These are phyloP conservation scores for Aporophyla nigra DNA, from an alignment of 2,888 invertebrate genomes.

Conservation along the genomic window DNA sequence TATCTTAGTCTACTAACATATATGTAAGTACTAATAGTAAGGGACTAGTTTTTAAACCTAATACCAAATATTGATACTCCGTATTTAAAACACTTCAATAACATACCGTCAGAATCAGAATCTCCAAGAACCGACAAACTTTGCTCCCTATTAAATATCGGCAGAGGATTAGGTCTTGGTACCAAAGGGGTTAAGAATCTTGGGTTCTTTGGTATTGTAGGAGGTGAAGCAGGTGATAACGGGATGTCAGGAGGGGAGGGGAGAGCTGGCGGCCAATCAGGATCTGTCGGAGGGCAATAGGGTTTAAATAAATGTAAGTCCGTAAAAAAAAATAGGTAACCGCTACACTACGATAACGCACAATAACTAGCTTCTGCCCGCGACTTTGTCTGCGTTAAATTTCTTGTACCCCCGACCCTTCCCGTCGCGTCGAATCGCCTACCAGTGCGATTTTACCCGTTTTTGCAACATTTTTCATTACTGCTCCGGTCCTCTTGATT, in stretches of 20 bases:
- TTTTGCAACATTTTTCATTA: too few relatives aligned
- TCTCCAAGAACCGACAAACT: constrained; percentile 17
- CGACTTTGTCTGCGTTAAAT: too few relatives aligned
- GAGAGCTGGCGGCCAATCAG: constrained; percentile 32
- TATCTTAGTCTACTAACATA: not conserved
- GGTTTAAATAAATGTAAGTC: not conserved
- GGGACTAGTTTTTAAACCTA: not conserved
- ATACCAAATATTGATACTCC: not conserved
- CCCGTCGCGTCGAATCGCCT: too few relatives aligned
- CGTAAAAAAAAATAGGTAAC: too few relatives aligned
- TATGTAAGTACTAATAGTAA: not conserved
- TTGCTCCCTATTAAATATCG: constrained; percentile 36
- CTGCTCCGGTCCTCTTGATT: too few relatives aligned
- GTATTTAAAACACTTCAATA: not conserved
- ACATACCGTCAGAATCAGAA: constrained; percentile 60
- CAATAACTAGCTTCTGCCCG: too few relatives aligned
- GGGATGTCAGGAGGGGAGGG: constrained; percentile 39
- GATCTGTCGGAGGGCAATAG: constrained; percentile 17
- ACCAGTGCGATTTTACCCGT: too few relatives aligned
- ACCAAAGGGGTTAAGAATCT: constrained; percentile 61
- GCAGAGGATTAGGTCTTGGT: constrained; percentile 58
- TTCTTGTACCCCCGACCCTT: too few relatives aligned
- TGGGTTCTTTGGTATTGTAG: constrained; percentile 47
- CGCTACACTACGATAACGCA: too few relatives aligned
- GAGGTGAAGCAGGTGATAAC: constrained; percentile 25